Percentiles rank a stretch among this genome's conserved stretches.
Conservation (phyloP, 64 coral and sea anemone genomes). For the Pocillopora damicornis region DNA sequence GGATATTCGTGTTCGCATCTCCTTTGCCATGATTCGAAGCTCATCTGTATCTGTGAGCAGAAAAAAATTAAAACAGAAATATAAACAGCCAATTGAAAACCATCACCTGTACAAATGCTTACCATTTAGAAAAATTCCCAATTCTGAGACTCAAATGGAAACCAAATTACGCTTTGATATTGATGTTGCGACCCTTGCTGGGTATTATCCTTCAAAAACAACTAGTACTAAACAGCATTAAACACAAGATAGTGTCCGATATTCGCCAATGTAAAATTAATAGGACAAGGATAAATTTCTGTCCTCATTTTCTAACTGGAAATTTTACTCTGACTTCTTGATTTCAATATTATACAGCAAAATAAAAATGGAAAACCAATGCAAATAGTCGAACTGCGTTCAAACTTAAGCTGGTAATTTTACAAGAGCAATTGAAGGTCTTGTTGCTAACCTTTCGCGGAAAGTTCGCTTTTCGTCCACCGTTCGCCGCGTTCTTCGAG, state of each 20-base stretch:
- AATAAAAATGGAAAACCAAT: not conserved
- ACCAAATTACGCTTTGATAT: not conserved
- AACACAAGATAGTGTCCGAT: too few species aligned
- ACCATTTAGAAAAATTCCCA: slow-evolving; percentile 3
- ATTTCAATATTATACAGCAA: not conserved
- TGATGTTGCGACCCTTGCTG: not conserved
- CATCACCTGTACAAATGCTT: not conserved
- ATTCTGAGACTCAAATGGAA: not conserved
- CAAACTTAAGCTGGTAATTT: not conserved
- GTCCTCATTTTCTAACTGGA: not conserved
- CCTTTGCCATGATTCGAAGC: slow-evolving; percentile 71
- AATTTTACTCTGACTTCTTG: not conserved
- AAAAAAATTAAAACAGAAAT: slow-evolving; percentile 1
- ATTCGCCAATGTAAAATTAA: not conserved
- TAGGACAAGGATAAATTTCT: not conserved
- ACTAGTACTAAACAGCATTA: too few species aligned
- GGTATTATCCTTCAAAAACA: too few species aligned
- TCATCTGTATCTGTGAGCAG: slow-evolving; percentile 82
- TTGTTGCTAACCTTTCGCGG: slow-evolving; percentile 63
- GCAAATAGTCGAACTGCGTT: not conserved
- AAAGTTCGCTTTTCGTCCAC: slow-evolving; percentile 86
- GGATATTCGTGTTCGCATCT: slow-evolving; percentile 76
- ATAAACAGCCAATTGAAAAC: slow-evolving; percentile 27
- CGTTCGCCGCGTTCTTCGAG: slow-evolving; percentile 93
- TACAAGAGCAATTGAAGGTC: not conserved